Conservation (phyloP, 2,113 vertebrate species). For the Natator depressus region DNA sequence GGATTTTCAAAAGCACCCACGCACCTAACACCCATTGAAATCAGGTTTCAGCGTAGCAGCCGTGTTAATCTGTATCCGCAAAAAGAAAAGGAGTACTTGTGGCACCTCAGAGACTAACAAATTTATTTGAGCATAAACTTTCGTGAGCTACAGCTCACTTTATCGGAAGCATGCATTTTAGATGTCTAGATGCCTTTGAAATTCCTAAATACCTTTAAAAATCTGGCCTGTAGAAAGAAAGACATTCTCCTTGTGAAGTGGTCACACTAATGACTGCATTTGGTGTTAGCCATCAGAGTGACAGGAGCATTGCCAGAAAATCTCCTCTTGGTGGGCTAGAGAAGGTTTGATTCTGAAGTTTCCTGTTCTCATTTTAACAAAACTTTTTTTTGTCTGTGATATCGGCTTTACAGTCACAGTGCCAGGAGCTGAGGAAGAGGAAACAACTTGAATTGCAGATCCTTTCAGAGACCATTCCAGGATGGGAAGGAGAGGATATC, state of each 20-base stretch:
- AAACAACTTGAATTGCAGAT: constrained; percentile 97
- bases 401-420: constrained; percentile 82
- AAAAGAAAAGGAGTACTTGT: too few relatives aligned
- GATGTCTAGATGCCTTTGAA: not conserved
- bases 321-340: accelerated
- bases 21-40: not conserved
- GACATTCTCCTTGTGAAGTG: not conserved
- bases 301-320: not conserved
- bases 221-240: too few relatives aligned
- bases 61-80: too few relatives aligned
- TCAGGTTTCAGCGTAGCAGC: not conserved
- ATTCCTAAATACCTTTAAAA: not conserved
- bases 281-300: not conserved
- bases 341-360: not conserved
- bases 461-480: constrained; percentile 92
- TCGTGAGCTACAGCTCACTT: too few relatives aligned
- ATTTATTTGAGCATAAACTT: too few relatives aligned
- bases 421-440: constrained; percentile 94
- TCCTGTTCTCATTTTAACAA: not conserved
- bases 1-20: not conserved
- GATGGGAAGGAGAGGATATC: constrained; percentile 96
- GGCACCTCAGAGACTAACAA: too few relatives aligned
- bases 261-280: not conserved
- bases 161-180: not conserved
- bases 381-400: not conserved